Evolutionary conservation across 1,140 invertebrate genomes (phyloP).

Genomic region (Parapsyche elsis): DNA sequence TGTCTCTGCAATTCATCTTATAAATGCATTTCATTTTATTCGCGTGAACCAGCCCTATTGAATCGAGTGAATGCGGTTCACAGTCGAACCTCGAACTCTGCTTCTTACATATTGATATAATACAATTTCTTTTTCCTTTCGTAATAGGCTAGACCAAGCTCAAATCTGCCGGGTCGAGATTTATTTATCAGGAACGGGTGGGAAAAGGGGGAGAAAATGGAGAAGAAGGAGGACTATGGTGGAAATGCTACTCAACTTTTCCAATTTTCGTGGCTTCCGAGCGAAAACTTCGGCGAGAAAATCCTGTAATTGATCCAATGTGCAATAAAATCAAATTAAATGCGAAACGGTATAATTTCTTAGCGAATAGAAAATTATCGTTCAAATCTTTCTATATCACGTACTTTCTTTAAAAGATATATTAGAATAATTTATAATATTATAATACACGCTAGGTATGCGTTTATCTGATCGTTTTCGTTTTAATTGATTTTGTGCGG

Average conservation of each 20-base stretch:
- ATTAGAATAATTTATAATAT: no score
- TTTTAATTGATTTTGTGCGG: neutral
- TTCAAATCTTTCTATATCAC: neutral
- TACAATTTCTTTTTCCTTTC: no score
- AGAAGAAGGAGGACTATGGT: neutral
- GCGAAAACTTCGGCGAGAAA: conserved; percentile 10
- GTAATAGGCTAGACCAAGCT: neutral
- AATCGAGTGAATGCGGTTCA: no score
- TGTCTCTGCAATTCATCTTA: no score
- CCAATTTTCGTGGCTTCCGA: conserved; percentile 22
- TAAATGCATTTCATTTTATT: no score
- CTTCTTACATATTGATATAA: no score
- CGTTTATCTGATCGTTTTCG: no score
- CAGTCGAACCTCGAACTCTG: no score
- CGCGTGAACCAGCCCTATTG: no score
- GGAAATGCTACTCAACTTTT: conserved; percentile 24
- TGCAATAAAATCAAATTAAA: conserved; percentile 30
- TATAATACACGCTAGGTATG: no score
- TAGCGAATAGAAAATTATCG: neutral
- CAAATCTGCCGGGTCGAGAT: conserved; percentile 1
- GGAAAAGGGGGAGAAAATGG: neutral
- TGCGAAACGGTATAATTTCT: neutral
- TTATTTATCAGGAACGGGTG: conserved; percentile 4
- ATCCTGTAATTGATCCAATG: conserved; percentile 23
- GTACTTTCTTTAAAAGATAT: no score